Percentiles rank a stretch among this genome's conserved stretches.
These are phyloP conservation scores for Odontamblyopus lacepedii DNA, from an alignment of 2,797 vertebrate species.

Conservation along the genomic window DNA sequence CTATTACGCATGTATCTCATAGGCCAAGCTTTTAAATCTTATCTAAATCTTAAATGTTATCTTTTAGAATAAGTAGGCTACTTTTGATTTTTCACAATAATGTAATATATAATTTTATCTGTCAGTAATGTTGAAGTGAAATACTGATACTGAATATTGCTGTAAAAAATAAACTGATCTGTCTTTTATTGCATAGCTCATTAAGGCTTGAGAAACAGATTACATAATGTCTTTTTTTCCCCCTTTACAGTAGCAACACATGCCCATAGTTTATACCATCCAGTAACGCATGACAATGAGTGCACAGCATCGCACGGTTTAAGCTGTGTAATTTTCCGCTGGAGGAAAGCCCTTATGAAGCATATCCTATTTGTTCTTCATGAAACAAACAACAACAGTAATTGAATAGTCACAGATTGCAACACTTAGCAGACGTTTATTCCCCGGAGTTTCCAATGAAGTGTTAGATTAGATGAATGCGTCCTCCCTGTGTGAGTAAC, in stretches of 20 bases:
- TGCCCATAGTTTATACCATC: slow-evolving; percentile 10
- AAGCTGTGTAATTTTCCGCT: slow-evolving; percentile 41
- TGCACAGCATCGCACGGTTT: slow-evolving; percentile 20
- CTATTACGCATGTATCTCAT: too few relatives aligned
- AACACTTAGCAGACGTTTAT: slow-evolving; percentile 59
- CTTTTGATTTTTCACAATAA: too few relatives aligned
- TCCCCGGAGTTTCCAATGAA: slow-evolving; percentile 74
- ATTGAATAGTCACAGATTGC: slow-evolving; percentile 69
- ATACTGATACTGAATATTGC: background rate
- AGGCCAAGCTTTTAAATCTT: too few relatives aligned
- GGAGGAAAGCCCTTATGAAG: slow-evolving; percentile 45
- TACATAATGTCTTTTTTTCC: background rate
- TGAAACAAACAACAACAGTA: slow-evolving; percentile 77
- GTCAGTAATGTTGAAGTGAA: background rate
- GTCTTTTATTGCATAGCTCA: background rate
- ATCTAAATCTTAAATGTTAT: too few relatives aligned
- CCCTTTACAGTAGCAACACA: background rate
- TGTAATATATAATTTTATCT: background rate
- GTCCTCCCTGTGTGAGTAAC: slow-evolving; percentile 73
- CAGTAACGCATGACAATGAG: slow-evolving; percentile 22
- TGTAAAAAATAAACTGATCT: background rate
- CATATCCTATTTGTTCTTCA: slow-evolving; percentile 63
- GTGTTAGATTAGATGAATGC: slow-evolving; percentile 75
- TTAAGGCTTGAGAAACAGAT: background rate
- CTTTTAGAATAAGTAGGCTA: too few relatives aligned